Evolutionary conservation across 2,888 invertebrate species (phyloP).

Genomic region (Muschampia plurimacula): DNA sequence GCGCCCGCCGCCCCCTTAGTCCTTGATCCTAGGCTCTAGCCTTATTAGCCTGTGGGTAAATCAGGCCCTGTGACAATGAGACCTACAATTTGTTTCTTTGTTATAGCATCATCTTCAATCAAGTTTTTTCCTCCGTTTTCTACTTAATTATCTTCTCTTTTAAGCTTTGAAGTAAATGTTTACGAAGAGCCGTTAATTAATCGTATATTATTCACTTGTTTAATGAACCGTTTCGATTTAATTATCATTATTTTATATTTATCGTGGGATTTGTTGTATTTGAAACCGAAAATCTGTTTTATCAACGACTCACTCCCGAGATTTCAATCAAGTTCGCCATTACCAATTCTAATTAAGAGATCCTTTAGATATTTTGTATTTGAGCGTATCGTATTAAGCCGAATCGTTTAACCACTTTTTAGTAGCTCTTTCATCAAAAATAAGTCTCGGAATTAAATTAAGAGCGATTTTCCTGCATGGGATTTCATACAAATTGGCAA

Average conservation of each 20-base stretch:
- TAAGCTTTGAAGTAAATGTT: background rate
- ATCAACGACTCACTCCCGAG: conserved; percentile 15
- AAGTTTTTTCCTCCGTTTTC: background rate
- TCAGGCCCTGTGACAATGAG: background rate
- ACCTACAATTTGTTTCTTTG: background rate
- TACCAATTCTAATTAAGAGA: conserved; percentile 36
- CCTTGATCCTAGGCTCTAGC: too few relatives aligned
- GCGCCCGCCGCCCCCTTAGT: too few relatives aligned
- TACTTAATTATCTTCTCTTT: background rate
- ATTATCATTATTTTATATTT: conserved; percentile 10
- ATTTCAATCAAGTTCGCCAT: conserved; percentile 32
- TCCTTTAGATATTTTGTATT: conserved; percentile 34
- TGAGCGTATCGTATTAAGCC: conserved; percentile 29
- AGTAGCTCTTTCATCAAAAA: background rate
- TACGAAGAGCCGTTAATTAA: background rate
- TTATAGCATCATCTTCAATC: background rate
- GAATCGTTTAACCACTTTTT: conserved; percentile 12
- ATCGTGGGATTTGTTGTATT: conserved; percentile 5
- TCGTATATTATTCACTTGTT: conserved; percentile 10
- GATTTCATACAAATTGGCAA: too few relatives aligned
- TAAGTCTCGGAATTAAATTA: background rate
- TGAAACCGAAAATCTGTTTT: conserved; percentile 17
- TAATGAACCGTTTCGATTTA: conserved; percentile 21
- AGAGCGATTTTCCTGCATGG: too few relatives aligned
- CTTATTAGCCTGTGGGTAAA: too few relatives aligned